These are phyloP conservation scores for Odontamblyopus lacepedii DNA, from an alignment of 2,797 vertebrate genomes.

Conservation along the genomic window DNA sequence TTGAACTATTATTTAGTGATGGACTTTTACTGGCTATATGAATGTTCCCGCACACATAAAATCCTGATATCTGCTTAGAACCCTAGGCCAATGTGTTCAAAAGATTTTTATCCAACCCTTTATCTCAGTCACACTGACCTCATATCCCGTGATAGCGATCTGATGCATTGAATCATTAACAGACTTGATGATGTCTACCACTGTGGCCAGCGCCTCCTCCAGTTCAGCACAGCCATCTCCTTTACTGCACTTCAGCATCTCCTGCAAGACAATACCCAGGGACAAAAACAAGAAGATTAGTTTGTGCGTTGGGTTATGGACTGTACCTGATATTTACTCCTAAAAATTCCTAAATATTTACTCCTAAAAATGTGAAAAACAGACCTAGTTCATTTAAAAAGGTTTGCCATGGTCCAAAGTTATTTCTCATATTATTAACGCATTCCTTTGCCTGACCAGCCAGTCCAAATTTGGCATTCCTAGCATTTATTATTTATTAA, in stretches of 20 bases:
- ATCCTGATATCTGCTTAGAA: background rate
- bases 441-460: too few relatives aligned
- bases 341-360: too few relatives aligned
- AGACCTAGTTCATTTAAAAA: too few relatives aligned
- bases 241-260: slow-evolving; percentile 88
- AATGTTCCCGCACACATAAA: too few relatives aligned
- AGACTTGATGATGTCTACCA: slow-evolving; percentile 92
- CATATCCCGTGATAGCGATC: slow-evolving; percentile 93
- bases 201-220: slow-evolving; percentile 86
- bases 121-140: slow-evolving; percentile 72
- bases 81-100: background rate
- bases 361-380: too few relatives aligned
- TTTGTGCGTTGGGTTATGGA: slow-evolving; percentile 3
- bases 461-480: too few relatives aligned
- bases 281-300: background rate
- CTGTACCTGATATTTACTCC: too few relatives aligned
- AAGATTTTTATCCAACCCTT: background rate
- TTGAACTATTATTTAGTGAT: too few relatives aligned
- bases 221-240: slow-evolving; percentile 84
- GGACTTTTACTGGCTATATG: too few relatives aligned
- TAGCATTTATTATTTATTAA: too few relatives aligned
- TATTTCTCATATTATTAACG: too few relatives aligned
- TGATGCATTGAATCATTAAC: slow-evolving; percentile 95
- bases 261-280: slow-evolving; percentile 63
- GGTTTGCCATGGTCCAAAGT: too few relatives aligned